Conservation (phyloP, 92 coral and sea anemone genomes). For the Zoanthus gigantus region DNA sequence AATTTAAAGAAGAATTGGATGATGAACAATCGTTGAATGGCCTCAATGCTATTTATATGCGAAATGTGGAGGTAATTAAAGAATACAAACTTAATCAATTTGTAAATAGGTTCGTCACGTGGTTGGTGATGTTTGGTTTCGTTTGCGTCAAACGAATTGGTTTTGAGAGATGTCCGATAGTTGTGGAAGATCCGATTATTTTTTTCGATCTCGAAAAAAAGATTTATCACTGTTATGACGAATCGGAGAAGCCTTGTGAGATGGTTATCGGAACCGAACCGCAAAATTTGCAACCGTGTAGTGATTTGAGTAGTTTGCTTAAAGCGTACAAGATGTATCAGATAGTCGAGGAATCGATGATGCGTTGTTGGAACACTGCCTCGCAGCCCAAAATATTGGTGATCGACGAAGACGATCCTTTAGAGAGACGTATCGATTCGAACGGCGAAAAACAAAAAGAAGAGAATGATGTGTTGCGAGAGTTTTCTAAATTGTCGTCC, state of each 20-base stretch:
- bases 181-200: not conserved
- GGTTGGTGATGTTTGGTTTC: not conserved
- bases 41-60: not conserved
- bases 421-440: not conserved
- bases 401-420: conserved; percentile 4
- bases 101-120: not conserved
- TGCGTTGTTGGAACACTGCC: conserved; percentile 12
- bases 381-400: not conserved
- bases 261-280: not conserved
- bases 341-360: not conserved
- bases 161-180: not conserved
- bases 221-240: not conserved
- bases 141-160: not conserved
- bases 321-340: not conserved
- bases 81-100: too few species aligned
- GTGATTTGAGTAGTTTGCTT: not conserved
- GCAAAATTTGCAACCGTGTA: not conserved
- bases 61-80: too few species aligned
- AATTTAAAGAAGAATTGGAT: not conserved
- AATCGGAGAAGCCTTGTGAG: not conserved
- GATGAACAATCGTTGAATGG: not conserved
- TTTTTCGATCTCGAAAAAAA: not conserved
- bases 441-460: not conserved
- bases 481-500: not conserved
- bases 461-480: not conserved